Evolutionary conservation across 2,113 vertebrate genomes (phyloP).

Genomic region (Bucco capensis): DNA sequence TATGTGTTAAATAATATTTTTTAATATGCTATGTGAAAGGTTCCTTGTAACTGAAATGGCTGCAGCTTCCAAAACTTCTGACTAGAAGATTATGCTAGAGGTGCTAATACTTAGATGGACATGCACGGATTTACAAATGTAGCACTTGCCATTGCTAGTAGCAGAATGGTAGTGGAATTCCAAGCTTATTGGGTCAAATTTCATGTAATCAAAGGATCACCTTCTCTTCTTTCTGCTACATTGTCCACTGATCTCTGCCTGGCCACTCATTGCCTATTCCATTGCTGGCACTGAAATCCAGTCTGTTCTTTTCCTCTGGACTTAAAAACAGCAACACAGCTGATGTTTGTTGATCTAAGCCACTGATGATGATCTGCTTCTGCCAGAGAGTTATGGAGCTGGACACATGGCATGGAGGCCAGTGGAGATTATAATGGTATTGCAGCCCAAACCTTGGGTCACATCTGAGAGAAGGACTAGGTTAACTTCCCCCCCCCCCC

Average conservation of each 20-base stretch:
- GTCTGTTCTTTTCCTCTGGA: not conserved
- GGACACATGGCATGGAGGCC: not conserved
- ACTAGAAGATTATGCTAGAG: not conserved
- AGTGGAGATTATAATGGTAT: fast-evolving
- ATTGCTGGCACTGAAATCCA: not conserved
- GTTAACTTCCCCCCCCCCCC: not conserved
- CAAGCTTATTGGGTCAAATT: not conserved
- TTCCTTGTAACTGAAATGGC: not conserved
- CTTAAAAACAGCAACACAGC: not conserved
- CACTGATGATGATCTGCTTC: not conserved
- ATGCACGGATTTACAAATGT: not conserved
- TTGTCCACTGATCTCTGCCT: not conserved
- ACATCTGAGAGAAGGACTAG: not conserved
- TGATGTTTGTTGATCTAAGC: not conserved
- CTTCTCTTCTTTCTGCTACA: not conserved
- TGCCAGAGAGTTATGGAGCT: not conserved
- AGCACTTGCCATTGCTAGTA: not conserved
- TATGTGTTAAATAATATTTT: not conserved
- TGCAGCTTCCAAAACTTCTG: not conserved
- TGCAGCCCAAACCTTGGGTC: not conserved
- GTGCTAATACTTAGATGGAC: not conserved
- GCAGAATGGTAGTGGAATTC: not conserved
- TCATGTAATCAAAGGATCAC: not conserved
- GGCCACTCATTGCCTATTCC: not conserved
- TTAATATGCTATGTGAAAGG: not conserved